Percentiles rank a stretch among this genome's conserved stretches.
Evolutionary conservation across 2,888 invertebrate genomes (phyloP).

Genomic region (Bedellia somnulentella): DNA sequence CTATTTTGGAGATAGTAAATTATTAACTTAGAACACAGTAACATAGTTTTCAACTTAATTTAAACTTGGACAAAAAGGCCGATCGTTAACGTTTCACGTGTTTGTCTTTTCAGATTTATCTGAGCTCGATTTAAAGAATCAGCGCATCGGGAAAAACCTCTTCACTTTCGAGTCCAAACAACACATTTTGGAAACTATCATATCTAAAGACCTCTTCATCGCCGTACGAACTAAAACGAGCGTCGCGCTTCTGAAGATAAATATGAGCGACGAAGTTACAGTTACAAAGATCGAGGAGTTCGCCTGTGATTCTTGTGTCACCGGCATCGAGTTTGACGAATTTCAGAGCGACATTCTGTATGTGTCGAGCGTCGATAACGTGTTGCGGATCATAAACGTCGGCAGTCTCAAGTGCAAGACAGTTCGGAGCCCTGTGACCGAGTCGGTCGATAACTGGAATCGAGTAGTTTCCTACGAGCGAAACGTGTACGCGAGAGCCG

Average conservation of each 20-base stretch:
- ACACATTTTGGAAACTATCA: slow-evolving; percentile 42
- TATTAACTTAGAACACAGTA: no score
- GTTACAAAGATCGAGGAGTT: slow-evolving; percentile 24
- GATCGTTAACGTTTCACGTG: no score
- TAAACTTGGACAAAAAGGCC: no score
- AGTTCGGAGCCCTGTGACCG: slow-evolving; percentile 21
- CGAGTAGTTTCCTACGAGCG: slow-evolving; percentile 31
- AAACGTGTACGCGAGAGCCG: slow-evolving; percentile 26
- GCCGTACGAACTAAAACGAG: slow-evolving; percentile 34
- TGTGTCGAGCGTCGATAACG: slow-evolving; percentile 27
- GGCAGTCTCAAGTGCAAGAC: slow-evolving; percentile 31
- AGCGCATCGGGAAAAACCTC: no score
- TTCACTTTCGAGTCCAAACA: no score
- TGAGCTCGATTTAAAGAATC: no score
- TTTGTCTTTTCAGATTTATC: no score
- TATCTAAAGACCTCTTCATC: slow-evolving; percentile 21
- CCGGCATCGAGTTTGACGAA: slow-evolving; percentile 38
- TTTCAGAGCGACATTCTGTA: slow-evolving; percentile 39
- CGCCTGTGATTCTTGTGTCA: slow-evolving; percentile 30
- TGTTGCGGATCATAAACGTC: slow-evolving; percentile 34
- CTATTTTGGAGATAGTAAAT: no score
- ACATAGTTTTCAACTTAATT: no score
- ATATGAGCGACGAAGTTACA: slow-evolving; percentile 12
- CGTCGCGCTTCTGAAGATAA: slow-evolving; percentile 31
- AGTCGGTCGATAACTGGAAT: slow-evolving; percentile 35